Percentiles rank a stretch among this genome's conserved stretches.
Evolutionary conservation across 2,888 invertebrate species (phyloP).

Genomic region (Trachelus troglodyta): DNA sequence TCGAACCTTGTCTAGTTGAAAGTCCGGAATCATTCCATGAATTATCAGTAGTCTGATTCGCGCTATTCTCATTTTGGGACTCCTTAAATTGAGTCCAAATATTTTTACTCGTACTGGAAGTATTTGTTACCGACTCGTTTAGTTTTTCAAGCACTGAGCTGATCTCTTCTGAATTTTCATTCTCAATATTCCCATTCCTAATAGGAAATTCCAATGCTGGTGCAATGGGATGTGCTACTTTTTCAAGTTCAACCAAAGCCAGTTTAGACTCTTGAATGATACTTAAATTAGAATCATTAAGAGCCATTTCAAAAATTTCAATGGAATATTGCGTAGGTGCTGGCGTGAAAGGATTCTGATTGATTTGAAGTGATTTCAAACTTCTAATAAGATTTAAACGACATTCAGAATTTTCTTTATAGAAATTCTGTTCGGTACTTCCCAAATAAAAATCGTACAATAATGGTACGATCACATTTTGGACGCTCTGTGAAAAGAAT

Average conservation of each 20-base stretch:
- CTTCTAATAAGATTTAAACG: slow-evolving; percentile 51
- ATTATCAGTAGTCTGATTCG: background rate
- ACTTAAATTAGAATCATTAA: slow-evolving; percentile 40
- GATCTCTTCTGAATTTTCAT: background rate
- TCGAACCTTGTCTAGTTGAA: background rate
- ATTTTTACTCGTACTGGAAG: background rate
- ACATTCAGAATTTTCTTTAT: slow-evolving; percentile 39
- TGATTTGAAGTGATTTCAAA: slow-evolving; percentile 47
- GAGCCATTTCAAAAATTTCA: slow-evolving; percentile 51
- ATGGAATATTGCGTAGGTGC: slow-evolving; percentile 53
- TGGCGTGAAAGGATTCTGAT: slow-evolving; percentile 45
- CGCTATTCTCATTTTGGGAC: slow-evolving; percentile 15
- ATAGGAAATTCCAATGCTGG: slow-evolving; percentile 45
- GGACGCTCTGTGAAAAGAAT: slow-evolving; percentile 43
- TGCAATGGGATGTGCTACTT: slow-evolving; percentile 53
- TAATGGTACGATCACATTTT: slow-evolving; percentile 41
- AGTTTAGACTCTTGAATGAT: slow-evolving; percentile 49
- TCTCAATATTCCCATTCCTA: slow-evolving; percentile 6
- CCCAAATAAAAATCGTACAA: slow-evolving; percentile 50
- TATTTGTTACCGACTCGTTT: background rate
- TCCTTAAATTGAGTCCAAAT: slow-evolving; percentile 24
- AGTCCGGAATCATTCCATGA: background rate
- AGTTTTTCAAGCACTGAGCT: background rate
- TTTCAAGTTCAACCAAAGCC: slow-evolving; percentile 48
- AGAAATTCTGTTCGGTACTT: slow-evolving; percentile 36